These are phyloP conservation scores for Pampus argenteus DNA, from an alignment of 2,797 vertebrate genomes.

Conservation along the genomic window DNA sequence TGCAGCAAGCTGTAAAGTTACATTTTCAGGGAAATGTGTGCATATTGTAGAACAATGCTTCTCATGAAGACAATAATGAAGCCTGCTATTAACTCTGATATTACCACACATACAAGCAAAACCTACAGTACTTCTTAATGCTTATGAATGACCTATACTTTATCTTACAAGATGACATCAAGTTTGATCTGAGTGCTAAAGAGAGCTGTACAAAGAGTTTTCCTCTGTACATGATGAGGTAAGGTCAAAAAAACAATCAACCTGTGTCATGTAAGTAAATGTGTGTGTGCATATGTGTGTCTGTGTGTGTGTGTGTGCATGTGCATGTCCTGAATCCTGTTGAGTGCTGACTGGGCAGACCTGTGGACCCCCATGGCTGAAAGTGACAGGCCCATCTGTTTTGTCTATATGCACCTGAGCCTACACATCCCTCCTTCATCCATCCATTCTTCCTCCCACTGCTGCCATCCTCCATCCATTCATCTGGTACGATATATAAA, in stretches of 20 bases:
- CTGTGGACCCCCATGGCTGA: constrained; percentile 36
- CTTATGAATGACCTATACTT: constrained; percentile 46
- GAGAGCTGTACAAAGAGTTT: constrained; percentile 32
- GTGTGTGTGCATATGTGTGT: constrained; percentile 17
- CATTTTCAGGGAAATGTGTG: constrained; percentile 37
- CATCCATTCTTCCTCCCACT: constrained; percentile 15
- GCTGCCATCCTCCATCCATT: constrained; percentile 11
- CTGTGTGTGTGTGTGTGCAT: constrained; percentile 7
- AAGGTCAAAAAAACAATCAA: constrained; percentile 56
- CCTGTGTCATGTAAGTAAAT: constrained; percentile 35
- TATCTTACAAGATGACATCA: constrained; percentile 19
- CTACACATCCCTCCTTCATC: constrained; percentile 22
- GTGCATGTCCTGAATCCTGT: constrained; percentile 30
- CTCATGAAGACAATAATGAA: constrained; percentile 38
- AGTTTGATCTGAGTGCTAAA: constrained; percentile 52
- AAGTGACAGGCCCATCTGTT: constrained; percentile 62
- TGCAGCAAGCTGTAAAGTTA: constrained; percentile 44
- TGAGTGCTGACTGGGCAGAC: constrained; percentile 33
- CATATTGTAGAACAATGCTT: constrained; percentile 31
- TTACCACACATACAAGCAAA: constrained; percentile 23
- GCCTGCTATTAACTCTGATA: constrained; percentile 33
- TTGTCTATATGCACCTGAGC: constrained; percentile 23
- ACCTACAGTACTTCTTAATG: constrained; percentile 27
- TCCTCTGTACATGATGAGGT: constrained; percentile 22
- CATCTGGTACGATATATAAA: constrained; percentile 15